phyloP scores from a whole-genome alignment of 2,888 invertebrate species.

The Drosophila nr. perissopoda region DNA sequence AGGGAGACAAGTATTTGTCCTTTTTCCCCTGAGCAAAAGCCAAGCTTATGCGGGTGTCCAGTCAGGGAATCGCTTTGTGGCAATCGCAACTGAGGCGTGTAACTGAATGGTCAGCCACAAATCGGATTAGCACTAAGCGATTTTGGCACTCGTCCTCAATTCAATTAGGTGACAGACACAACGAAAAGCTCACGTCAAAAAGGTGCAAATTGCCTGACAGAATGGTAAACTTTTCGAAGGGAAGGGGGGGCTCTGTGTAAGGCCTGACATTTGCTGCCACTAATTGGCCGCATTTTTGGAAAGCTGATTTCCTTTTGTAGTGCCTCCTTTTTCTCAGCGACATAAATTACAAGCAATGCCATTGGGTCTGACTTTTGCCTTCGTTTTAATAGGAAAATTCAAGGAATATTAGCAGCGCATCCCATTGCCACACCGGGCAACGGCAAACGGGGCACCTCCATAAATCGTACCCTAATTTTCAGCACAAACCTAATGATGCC shows the following conservation, averaged over 20 bases:
- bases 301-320: conserved; percentile 34
- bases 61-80: conserved; percentile 35
- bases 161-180: conserved; percentile 74
- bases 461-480: conserved; percentile 78
- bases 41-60: conserved; percentile 75
- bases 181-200: conserved; percentile 42
- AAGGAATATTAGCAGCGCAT: conserved; percentile 77
- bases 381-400: conserved; percentile 60
- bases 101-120: conserved; percentile 79
- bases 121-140: conserved; percentile 83
- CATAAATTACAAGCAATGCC: conserved; percentile 73
- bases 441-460: conserved; percentile 49
- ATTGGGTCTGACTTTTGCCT: conserved; percentile 49
- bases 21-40: conserved; percentile 56
- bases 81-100: conserved; percentile 75
- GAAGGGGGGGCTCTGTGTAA: neutral
- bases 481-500: conserved; percentile 69
- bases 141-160: conserved; percentile 81
- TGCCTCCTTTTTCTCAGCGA: conserved; percentile 62
- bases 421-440: conserved; percentile 45
- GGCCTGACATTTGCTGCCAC: conserved; percentile 66
- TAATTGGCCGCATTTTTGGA: conserved; percentile 71
- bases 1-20: conserved; percentile 49
- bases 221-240: conserved; percentile 15
- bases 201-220: conserved; percentile 55